These are phyloP conservation scores for Plagodis dolabraria DNA, from an alignment of 2,888 invertebrate genomes.

Conservation along the genomic window DNA sequence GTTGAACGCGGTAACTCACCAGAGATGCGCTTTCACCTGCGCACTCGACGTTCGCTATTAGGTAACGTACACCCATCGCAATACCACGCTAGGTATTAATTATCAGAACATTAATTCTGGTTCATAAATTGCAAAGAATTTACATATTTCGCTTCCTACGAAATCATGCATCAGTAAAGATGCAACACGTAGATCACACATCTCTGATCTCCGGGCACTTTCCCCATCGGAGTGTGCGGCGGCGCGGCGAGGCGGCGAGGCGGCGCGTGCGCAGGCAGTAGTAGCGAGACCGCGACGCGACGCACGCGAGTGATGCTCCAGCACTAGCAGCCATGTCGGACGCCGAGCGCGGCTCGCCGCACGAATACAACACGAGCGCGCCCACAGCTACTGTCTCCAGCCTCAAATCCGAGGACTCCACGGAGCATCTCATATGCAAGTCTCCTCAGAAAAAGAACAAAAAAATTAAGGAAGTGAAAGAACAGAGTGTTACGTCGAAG, in stretches of 20 bases:
- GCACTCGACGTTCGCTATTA: slow-evolving; percentile 7
- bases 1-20: slow-evolving; percentile 3
- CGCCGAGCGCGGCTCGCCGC: slow-evolving; percentile 47
- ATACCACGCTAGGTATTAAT: slow-evolving; percentile 4
- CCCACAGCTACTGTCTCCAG: slow-evolving; percentile 76
- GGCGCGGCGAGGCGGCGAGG: slow-evolving; percentile 10
- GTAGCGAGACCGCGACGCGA: slow-evolving; percentile 29
- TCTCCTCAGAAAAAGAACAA: slow-evolving; percentile 67
- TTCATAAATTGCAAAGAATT: slow-evolving; percentile 9
- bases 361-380: slow-evolving; percentile 53
- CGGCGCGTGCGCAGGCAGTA: not conserved
- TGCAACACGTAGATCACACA: slow-evolving; percentile 2
- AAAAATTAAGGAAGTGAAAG: slow-evolving; percentile 53
- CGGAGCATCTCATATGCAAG: slow-evolving; percentile 85
- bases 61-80: slow-evolving; percentile 13
- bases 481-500: slow-evolving; percentile 70
- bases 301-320: slow-evolving; percentile 40
- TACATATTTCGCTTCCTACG: slow-evolving; percentile 16
- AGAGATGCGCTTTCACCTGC: slow-evolving; percentile 16
- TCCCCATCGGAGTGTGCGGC: slow-evolving; percentile 21
- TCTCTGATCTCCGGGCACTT: slow-evolving; percentile 11
- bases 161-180: slow-evolving; percentile 14
- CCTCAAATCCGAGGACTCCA: slow-evolving; percentile 81
- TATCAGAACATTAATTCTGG: not conserved
- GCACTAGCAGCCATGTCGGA: slow-evolving; percentile 42